A percentile compares a stretch with the other conserved stretches of the same genome.
Conservation (phyloP, 2,888 invertebrate genomes). For the Sialis fuliginosa region DNA sequence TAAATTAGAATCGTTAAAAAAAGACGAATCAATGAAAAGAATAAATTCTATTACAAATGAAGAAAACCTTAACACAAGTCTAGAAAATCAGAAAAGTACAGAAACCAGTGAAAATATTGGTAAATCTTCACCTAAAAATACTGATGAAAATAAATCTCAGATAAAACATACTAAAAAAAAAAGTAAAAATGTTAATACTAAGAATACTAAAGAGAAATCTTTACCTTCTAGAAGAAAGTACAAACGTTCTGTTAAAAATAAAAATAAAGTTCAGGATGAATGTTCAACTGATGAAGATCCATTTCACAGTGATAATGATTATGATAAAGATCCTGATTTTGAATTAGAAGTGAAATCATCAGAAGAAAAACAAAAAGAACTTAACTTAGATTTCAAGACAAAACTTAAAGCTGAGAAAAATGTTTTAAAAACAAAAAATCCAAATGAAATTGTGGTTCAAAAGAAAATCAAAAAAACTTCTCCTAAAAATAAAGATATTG, state of each 20-base stretch:
- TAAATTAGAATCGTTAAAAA: slow-evolving; percentile 3
- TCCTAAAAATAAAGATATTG: slow-evolving; percentile 6
- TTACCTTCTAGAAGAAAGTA: neutral
- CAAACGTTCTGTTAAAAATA: slow-evolving; percentile 8
- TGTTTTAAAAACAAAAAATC: neutral
- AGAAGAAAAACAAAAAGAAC: neutral
- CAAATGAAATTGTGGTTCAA: neutral
- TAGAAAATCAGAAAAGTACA: slow-evolving; percentile 8
- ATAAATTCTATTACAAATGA: neutral
- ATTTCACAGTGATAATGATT: slow-evolving; percentile 4
- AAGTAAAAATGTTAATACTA: neutral
- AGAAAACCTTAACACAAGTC: neutral
- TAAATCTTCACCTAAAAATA: slow-evolving; percentile 7
- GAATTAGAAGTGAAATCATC: neutral
- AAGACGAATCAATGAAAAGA: neutral
- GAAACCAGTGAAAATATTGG: slow-evolving; percentile 9
- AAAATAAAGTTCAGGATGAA: slow-evolving; percentile 9
- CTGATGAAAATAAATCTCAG: neutral
- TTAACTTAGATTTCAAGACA: neutral
- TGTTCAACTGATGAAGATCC: slow-evolving; percentile 8
- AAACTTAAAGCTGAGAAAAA: neutral
- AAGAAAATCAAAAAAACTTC: slow-evolving; percentile 8
- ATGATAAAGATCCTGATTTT: slow-evolving; percentile 6
- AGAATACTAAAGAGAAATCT: neutral
- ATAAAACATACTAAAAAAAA: neutral